These are phyloP conservation scores for Melierax canorus DNA, from an alignment of 2,113 vertebrate genomes.

Conservation along the genomic window DNA sequence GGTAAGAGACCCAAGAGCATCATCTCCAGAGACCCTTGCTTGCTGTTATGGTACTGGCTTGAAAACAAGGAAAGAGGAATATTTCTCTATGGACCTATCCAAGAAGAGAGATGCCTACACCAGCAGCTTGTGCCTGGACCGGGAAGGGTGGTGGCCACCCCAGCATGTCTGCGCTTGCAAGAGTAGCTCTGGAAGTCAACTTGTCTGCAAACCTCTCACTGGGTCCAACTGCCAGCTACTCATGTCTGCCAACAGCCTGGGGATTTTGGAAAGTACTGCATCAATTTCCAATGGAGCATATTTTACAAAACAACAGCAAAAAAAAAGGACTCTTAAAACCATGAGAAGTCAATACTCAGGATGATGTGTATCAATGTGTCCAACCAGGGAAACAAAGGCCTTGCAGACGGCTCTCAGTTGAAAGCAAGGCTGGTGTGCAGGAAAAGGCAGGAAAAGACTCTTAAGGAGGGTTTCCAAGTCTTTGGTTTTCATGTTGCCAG, in stretches of 20 bases:
- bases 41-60: not conserved
- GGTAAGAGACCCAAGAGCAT: not conserved
- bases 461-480: not conserved
- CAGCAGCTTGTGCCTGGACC: not conserved
- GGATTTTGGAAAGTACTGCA: not conserved
- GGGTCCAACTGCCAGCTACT: not conserved
- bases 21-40: not conserved
- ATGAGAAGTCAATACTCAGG: not conserved
- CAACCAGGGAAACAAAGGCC: not conserved
- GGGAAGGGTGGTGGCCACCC: not conserved
- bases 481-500: not conserved
- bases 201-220: not conserved
- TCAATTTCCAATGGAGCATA: not conserved
- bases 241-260: not conserved
- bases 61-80: not conserved
- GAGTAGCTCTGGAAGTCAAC: not conserved
- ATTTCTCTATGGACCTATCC: not conserved
- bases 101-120: not conserved
- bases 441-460: not conserved
- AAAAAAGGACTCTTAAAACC: not conserved
- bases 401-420: not conserved
- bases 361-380: not conserved
- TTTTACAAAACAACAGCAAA: no score
- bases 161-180: fast-evolving
- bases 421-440: not conserved